Evolutionary conservation across 2,113 vertebrate genomes (phyloP), one percentile per base, ranked within the genome.

Genomic region (Gyps fulvus): DNA sequence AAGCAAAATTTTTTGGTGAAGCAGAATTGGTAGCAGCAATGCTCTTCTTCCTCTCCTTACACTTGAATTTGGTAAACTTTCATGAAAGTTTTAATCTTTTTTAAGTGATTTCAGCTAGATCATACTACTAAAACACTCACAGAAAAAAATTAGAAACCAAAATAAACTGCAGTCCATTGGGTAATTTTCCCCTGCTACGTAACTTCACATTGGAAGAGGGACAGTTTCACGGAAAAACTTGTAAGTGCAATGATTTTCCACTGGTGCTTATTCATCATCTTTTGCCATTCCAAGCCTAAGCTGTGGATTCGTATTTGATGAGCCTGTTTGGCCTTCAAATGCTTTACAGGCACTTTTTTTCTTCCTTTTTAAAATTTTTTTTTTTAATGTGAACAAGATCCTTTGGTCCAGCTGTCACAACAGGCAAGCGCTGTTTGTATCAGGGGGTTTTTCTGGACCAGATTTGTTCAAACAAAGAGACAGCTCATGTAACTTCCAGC

Each of bases 321-420:
- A 91, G 31, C 21, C 78, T 18, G 20, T 91, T 93, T 95, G 52
- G 49, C 70, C 49, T 95, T 87, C 73, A 91, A 54, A 96, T 0
- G 0, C 38, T 95, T 91, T 50, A 57, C 21, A 82, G 31, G 16
- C 88, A 59, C 20, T 66, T 74, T 73, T 69, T 57, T 29, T 4
- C 18, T 85, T 38, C 26, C 18, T 72, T 66, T 23, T 6, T 23
- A 40, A 8, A 20, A 11, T 23, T 38, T 12, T 40, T 43, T 34
- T 34, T 45, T 42, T 34, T 6, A 14, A 50, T 38, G 27, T 76
- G 43, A 82, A 26, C 54, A n/a, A 80, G 19, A 78, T 78, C 65
- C 42, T 91, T 71, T 82, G 34, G 80, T 74, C 77, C 91, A 92
- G 93, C 91, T 96, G 83, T 96, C 83, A 94, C 70, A 95, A 95